Conservation (phyloP, 2,113 vertebrate genomes). For the Excalfactoria chinensis region DNA sequence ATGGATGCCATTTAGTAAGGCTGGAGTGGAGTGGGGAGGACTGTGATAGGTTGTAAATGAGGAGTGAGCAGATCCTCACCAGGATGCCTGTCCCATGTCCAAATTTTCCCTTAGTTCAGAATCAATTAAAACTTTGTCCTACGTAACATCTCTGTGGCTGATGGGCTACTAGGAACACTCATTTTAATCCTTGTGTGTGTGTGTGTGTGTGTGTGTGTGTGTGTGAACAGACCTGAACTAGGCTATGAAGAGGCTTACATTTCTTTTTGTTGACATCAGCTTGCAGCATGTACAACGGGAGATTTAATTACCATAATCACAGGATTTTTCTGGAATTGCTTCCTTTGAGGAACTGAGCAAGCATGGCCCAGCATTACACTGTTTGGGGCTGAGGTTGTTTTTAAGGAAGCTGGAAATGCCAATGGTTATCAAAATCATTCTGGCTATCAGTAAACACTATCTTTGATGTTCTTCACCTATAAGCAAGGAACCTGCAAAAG, state of each 20-base stretch:
- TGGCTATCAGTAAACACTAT: neutral
- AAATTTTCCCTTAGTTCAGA: neutral
- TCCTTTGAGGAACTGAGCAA: neutral
- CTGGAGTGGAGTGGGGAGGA: too few species aligned
- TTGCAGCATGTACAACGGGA: neutral
- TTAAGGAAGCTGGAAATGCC: neutral
- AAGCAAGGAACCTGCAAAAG: neutral
- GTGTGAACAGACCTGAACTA: neutral
- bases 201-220: neutral
- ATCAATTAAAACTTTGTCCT: neutral
- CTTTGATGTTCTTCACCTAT: neutral
- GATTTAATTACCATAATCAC: neutral
- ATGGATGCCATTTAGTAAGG: neutral
- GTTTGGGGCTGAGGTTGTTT: neutral
- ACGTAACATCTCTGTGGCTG: neutral
- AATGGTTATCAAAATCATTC: neutral
- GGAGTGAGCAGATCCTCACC: neutral
- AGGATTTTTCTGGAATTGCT: neutral
- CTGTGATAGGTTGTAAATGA: neutral
- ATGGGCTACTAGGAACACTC: neutral
- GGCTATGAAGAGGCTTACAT: neutral
- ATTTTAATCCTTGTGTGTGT: neutral
- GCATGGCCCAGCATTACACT: neutral
- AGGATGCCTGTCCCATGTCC: neutral
- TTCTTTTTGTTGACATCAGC: neutral